Evolutionary conservation across 2,797 vertebrate species (phyloP).

Genomic region (Labroides dimidiatus): DNA sequence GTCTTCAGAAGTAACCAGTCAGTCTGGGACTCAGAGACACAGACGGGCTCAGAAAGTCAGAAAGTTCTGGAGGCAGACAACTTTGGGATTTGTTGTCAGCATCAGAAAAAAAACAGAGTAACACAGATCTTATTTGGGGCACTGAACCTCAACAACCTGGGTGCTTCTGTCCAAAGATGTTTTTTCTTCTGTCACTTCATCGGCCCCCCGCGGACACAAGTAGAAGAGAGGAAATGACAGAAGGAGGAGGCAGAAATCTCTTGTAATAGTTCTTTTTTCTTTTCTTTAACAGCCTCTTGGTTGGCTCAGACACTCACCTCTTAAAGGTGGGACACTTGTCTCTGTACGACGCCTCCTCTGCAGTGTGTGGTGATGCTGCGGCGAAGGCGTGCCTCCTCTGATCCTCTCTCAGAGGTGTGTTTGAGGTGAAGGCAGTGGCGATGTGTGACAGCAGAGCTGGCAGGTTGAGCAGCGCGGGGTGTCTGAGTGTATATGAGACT

Average conservation of each 20-base stretch:
- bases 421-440: no score
- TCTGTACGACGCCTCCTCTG: no score
- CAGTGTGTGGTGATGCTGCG: no score
- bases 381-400: no score
- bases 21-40: neutral
- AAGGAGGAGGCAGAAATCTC: neutral
- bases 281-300: no score
- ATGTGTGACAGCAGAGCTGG: no score
- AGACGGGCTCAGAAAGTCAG: neutral
- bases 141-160: neutral
- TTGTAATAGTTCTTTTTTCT: neutral
- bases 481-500: no score
- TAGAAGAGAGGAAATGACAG: neutral
- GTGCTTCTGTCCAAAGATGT: constrained; percentile 5
- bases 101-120: neutral
- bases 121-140: neutral
- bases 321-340: no score
- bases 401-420: no score
- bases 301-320: no score
- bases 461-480: no score
- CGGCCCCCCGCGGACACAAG: neutral
- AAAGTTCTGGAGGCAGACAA: neutral
- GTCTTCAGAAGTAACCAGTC: neutral
- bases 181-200: neutral
- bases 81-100: constrained; percentile 3